Evolutionary conservation across 2,113 vertebrate genomes (phyloP).

Genomic region (Garra rufa): DNA sequence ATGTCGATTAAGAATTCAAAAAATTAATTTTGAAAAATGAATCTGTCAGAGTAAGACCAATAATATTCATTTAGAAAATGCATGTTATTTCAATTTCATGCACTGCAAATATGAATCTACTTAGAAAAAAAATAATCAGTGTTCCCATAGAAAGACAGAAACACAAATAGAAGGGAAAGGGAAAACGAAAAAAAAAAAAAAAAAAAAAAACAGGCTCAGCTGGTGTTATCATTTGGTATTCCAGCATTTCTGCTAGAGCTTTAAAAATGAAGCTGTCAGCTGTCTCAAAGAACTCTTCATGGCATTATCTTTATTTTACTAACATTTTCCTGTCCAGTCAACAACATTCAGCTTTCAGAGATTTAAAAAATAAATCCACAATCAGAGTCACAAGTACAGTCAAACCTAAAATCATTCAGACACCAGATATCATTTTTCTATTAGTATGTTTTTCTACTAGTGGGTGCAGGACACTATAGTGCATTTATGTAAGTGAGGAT

Average conservation of each 20-base stretch:
- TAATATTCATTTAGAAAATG: background rate
- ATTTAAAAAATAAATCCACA: background rate
- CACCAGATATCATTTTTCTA: too few relatives aligned
- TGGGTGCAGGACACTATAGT: too few relatives aligned
- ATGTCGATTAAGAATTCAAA: background rate
- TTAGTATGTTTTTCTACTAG: too few relatives aligned
- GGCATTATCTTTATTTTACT: background rate
- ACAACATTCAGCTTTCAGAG: background rate
- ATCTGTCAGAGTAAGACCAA: background rate
- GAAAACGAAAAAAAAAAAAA: background rate
- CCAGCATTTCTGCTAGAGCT: background rate
- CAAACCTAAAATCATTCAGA: too few relatives aligned
- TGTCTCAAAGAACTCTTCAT: background rate
- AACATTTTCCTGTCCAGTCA: too few relatives aligned
- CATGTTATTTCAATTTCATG: background rate
- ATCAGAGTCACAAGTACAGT: background rate
- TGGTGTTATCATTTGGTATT: conserved; percentile 1
- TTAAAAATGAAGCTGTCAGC: background rate
- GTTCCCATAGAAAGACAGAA: background rate
- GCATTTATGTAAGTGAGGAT: too few relatives aligned
- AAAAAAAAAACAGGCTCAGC: background rate
- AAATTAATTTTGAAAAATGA: background rate
- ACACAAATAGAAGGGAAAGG: background rate
- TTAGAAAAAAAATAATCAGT: background rate
- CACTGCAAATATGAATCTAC: background rate